phyloP scores from a whole-genome alignment of 2,113 vertebrate species.

The Phyllostomus hastatus region DNA sequence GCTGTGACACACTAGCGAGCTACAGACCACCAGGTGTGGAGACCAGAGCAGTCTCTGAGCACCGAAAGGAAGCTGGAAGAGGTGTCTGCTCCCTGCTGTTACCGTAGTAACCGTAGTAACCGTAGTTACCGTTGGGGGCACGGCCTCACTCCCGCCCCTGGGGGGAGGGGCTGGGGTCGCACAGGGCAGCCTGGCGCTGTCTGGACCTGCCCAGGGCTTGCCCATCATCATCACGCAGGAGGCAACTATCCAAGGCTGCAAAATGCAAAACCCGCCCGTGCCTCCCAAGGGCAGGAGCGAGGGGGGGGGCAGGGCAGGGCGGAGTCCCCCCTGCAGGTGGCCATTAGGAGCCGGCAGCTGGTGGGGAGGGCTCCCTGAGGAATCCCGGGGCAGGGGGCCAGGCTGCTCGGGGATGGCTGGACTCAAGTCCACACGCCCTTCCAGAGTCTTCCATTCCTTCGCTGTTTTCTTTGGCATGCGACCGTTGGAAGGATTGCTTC shows the following conservation, averaged over 20 bases:
- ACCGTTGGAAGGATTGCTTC: neutral
- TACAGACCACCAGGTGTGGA: too few relatives aligned
- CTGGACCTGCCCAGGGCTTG: rapidly evolving
- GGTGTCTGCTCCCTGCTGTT: too few relatives aligned
- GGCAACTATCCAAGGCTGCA: rapidly evolving
- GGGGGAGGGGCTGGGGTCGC: rapidly evolving
- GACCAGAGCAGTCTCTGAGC: too few relatives aligned
- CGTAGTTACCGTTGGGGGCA: too few relatives aligned
- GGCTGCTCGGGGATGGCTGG: neutral
- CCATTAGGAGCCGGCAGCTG: neutral
- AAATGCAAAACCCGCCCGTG: rapidly evolving
- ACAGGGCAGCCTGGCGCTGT: neutral
- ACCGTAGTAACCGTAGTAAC: too few relatives aligned
- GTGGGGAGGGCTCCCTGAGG: too few relatives aligned
- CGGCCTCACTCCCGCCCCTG: rapidly evolving
- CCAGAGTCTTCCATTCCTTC: neutral
- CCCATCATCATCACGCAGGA: neutral
- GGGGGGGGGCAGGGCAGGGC: too few relatives aligned
- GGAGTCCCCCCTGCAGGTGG: neutral
- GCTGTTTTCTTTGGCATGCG: neutral
- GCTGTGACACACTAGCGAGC: neutral
- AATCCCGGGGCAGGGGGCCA: neutral
- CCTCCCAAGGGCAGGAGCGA: neutral
- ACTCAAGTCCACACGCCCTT: neutral
- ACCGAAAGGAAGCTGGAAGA: too few relatives aligned